Base-by-base conservation (phyloP, 1,140 invertebrate species). In the Drosophila parabipectinata region DNA sequence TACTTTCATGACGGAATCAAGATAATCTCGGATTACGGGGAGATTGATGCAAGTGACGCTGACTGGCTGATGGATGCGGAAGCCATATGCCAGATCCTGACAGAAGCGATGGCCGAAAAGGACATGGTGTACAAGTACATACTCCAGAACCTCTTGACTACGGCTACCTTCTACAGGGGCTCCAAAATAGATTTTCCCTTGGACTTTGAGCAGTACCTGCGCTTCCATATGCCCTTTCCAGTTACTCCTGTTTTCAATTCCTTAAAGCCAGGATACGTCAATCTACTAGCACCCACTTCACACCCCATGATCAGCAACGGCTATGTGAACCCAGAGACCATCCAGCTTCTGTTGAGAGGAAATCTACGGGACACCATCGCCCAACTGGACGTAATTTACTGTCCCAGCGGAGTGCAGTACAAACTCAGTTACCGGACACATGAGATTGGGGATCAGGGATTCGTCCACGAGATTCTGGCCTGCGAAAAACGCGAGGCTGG, bases 361-460 rank as follows among this genome's bases (percentile, higher is more conserved):
- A 80, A 80, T 26, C 48, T 80, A 2, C 67, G 66, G 9, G 77
- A 76, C 3, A 44, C 78, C 2, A 80, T 80, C 10, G 30, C 30
- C 4, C 56, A 55, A 0, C 34, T 76, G 12, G 53, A 57, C 28
- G 14, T 8, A 15, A 44, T 80, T 3, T 26, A 48, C 24, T 79
- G 77, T 24, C 48, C 53, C 21, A 72, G 52, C 12, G 77, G 77
- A 1, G 50, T 76, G 1, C 56, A 79, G 15, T 80, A 80, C 47
- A 59, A 56, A 44, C 28, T 80, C 1, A 76, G 9, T 34, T 80
- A 80, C 28, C 72, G 77, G 18, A 80, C 78, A 0, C 77, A 79
- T 34, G 78, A 80, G 48, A 80, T 80, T 9, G 78, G 78, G 0
- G 78, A 80, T 50, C 78, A 80, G 52, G 78, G 78, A 34, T 80